Percentiles rank a stretch among this genome's conserved stretches.
phyloP scores from a whole-genome alignment of 2,113 vertebrate species.

The Bettongia penicillata region DNA sequence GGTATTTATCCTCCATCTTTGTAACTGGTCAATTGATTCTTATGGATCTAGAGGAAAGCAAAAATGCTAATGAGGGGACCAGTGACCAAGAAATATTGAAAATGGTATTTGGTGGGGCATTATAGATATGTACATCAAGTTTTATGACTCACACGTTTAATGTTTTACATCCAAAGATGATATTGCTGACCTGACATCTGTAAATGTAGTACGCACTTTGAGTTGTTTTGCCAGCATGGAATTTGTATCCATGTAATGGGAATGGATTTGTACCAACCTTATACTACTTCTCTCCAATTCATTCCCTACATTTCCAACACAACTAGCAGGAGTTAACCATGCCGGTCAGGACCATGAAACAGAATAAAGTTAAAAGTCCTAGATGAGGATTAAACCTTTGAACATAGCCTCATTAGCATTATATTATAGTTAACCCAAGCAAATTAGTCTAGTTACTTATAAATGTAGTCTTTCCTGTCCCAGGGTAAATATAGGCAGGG shows the following conservation, averaged over 20 bases:
- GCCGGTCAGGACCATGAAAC: fast-evolving
- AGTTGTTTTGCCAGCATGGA: background rate
- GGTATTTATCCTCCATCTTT: conserved; percentile 40
- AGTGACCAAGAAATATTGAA: background rate
- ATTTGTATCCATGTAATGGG: fast-evolving
- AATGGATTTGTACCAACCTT: no score
- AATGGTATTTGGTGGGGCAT: no score
- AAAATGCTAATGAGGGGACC: conserved; percentile 28
- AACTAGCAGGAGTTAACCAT: background rate
- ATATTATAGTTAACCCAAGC: background rate
- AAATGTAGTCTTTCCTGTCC: background rate
- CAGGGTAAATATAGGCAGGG: background rate
- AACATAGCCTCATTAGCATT: background rate
- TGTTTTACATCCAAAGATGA: background rate
- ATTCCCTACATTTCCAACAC: background rate
- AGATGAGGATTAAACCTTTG: background rate
- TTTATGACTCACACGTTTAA: background rate
- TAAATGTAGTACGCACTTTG: background rate
- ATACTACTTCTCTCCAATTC: fast-evolving
- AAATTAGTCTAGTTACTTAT: background rate
- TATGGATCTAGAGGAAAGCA: conserved; percentile 16
- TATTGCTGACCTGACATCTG: background rate
- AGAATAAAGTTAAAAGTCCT: background rate
- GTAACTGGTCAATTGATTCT: conserved; percentile 58
- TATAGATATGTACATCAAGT: no score